phyloP scores from a whole-genome alignment of 2,888 invertebrate genomes.

The Dascillus cervinus region DNA sequence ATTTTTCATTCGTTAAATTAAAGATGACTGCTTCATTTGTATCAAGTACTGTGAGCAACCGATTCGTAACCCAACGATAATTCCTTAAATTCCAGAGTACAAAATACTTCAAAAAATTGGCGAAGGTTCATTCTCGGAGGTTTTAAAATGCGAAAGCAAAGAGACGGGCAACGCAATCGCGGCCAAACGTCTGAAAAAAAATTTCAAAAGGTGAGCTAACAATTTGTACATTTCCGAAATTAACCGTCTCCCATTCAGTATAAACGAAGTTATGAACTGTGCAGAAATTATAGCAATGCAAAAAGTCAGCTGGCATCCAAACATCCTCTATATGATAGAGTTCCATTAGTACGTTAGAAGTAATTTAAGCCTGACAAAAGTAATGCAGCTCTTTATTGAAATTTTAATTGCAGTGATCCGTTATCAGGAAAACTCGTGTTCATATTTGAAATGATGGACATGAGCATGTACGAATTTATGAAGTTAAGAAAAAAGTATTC shows the following conservation, averaged over 20 bases:
- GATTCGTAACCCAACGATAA: background rate
- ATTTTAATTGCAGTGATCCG: constrained; percentile 45
- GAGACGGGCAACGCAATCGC: constrained; percentile 50
- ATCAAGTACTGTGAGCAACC: constrained; percentile 5
- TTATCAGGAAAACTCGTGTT: constrained; percentile 51
- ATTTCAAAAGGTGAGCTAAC: constrained; percentile 48
- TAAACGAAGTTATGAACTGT: constrained; percentile 44
- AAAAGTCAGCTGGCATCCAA: constrained; percentile 52
- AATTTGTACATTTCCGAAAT: too few relatives aligned
- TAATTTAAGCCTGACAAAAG: constrained; percentile 12
- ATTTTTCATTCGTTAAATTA: constrained; percentile 2
- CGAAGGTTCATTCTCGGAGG: constrained; percentile 63
- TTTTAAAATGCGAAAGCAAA: constrained; percentile 55
- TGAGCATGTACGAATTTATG: constrained; percentile 60
- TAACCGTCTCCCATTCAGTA: too few relatives aligned
- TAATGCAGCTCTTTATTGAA: constrained; percentile 10
- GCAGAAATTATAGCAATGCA: constrained; percentile 56
- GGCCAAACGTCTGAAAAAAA: constrained; percentile 56
- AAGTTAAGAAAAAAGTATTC: constrained; percentile 44
- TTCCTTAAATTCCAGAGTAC: constrained; percentile 46
- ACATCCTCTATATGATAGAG: constrained; percentile 55
- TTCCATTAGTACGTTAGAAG: constrained; percentile 51
- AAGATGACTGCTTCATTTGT: constrained; percentile 8
- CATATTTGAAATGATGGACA: constrained; percentile 62
- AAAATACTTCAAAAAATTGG: constrained; percentile 57